Evolutionary conservation across 2,797 vertebrate species (phyloP).

Genomic region (Eupleurogrammus muticus): DNA sequence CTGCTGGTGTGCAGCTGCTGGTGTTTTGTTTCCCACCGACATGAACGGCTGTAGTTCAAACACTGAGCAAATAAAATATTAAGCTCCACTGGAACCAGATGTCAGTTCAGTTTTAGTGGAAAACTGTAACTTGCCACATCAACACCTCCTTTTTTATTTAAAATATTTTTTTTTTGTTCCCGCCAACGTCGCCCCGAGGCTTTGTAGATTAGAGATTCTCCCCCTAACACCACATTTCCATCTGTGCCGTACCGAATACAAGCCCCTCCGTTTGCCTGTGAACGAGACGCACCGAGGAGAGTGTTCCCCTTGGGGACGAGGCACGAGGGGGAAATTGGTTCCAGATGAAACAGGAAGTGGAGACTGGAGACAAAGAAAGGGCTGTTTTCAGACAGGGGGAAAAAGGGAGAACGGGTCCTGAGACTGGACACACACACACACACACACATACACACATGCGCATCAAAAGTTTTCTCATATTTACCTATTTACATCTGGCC

Average conservation of each 20-base stretch:
- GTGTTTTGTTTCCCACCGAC: background rate
- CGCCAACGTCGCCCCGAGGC: constrained; percentile 36
- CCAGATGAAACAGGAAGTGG: constrained; percentile 84
- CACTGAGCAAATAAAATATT: background rate
- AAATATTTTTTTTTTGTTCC: constrained; percentile 40
- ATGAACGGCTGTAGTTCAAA: background rate
- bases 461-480: constrained; percentile 45
- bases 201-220: constrained; percentile 30
- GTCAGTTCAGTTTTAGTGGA: constrained; percentile 17
- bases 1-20: background rate
- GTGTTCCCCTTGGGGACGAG: constrained; percentile 76
- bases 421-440: constrained; percentile 35
- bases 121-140: constrained; percentile 29
- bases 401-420: constrained; percentile 40
- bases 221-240: constrained; percentile 33
- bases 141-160: constrained; percentile 21
- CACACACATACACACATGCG: constrained; percentile 7
- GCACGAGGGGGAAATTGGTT: constrained; percentile 84
- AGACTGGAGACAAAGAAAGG: constrained; percentile 79
- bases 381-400: constrained; percentile 72
- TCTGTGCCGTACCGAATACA: constrained; percentile 32
- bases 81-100: background rate
- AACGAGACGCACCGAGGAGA: constrained; percentile 67
- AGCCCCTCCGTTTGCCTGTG: constrained; percentile 56
- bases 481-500: constrained; percentile 28